phyloP scores from a whole-genome alignment of 1,140 invertebrate species.

The Amphibalanus amphitrite region DNA sequence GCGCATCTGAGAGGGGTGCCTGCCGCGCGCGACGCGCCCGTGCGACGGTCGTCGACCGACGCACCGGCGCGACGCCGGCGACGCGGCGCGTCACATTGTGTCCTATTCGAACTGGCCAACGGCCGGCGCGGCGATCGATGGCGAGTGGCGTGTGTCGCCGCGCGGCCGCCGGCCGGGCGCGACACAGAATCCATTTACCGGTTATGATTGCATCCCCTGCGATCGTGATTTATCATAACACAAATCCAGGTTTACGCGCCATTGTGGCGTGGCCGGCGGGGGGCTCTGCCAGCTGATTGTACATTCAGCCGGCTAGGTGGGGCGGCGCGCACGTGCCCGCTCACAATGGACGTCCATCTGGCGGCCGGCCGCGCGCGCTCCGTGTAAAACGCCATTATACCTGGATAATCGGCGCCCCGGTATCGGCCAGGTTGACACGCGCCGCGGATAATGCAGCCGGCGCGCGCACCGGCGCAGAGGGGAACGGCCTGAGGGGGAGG shows the following conservation, averaged over 20 bases:
- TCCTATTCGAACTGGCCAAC: not conserved
- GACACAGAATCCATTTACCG: not conserved
- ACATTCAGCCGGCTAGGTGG: not conserved
- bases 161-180: too few species aligned
- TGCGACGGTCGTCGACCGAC: too few species aligned
- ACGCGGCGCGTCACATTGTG: not conserved
- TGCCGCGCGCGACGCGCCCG: too few species aligned
- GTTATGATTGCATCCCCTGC: not conserved
- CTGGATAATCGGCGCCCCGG: not conserved
- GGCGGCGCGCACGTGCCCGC: not conserved
- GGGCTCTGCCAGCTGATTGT: not conserved
- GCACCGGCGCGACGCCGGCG: too few species aligned
- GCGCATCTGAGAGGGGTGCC: too few species aligned
- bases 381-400: not conserved
- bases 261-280: not conserved
- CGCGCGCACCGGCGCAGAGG: too few species aligned
- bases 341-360: not conserved
- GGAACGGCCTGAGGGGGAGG: too few species aligned
- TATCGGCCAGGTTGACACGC: not conserved
- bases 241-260: not conserved
- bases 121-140: not conserved
- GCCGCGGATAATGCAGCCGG: not conserved
- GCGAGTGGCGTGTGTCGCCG: not conserved
- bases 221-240: conserved; percentile 2
- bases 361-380: too few species aligned